Conservation (phyloP, 2,888 invertebrate species). For the Phaonia tiefii region DNA sequence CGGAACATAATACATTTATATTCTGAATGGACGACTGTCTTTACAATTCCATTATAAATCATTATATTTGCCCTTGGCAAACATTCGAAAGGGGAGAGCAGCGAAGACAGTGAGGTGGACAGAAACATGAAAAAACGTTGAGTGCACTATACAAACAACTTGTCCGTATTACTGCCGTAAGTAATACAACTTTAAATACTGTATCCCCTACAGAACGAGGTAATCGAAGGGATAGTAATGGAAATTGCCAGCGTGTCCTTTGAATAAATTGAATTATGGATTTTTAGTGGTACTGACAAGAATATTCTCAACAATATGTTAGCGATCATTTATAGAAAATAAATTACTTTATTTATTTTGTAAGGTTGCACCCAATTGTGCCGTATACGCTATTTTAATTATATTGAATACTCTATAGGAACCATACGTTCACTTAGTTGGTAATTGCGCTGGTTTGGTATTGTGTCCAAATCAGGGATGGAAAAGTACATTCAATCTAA, state of each 20-base stretch:
- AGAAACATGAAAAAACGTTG: conserved; percentile 17
- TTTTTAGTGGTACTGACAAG: background rate
- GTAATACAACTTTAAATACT: conserved; percentile 53
- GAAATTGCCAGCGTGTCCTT: background rate
- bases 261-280: conserved; percentile 5
- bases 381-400: no score
- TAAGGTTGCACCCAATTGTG: no score
- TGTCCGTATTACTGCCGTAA: conserved; percentile 35
- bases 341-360: no score
- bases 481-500: no score
- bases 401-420: no score
- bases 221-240: conserved; percentile 5
- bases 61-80: conserved; percentile 53
- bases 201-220: conserved; percentile 60
- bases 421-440: no score
- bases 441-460: no score
- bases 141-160: conserved; percentile 39
- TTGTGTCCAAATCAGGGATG: no score
- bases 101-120: conserved; percentile 32
- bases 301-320: conserved; percentile 23
- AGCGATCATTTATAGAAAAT: conserved; percentile 15
- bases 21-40: conserved; percentile 43
- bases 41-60: conserved; percentile 62
- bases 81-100: conserved; percentile 28
- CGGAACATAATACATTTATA: conserved; percentile 21